Base-by-base conservation (phyloP, 1,140 invertebrate genomes). In the Trichonephila clavata region DNA sequence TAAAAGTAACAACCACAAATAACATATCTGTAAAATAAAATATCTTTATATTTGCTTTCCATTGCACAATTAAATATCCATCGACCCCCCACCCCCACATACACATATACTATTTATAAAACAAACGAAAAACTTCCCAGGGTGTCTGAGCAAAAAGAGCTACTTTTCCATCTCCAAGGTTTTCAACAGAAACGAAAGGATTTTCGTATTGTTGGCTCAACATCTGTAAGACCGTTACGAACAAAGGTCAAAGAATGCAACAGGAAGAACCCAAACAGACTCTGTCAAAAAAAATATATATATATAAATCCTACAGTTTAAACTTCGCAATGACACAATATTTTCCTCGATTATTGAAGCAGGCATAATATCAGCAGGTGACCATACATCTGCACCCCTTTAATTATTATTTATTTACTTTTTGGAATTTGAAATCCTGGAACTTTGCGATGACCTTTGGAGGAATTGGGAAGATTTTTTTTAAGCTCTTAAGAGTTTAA, bases 401-500 rank as follows among this genome's bases (percentile, higher is more conserved):
- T 77, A 77, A 77, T 39, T 77, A 27, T 39, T 32, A 77, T 32
- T 77, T 77, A 77, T 77, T 77, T 77, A 77, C 32, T 77, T 77
- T 32, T 77, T 77, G 16, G 24, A 39, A 77, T 77, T 77, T 27
- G 32, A 50, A 50, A 50, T 77, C 32, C 27, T 32, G 27, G 24
- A 68, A n/a, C 21, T 77, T 39, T 32, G 24, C 13, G 27, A 27
- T 32, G 32, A 16, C 18, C 32, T 39, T 68, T 24, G 65, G 10
- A 10, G 2, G 24, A 68, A 3, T 16, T 77, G 16, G 27, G 32
- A 27, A 77, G 27, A 18, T 77, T 32, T 77, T n/a, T 32, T 77
- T 68, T 68, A 68, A 32, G 24, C 27, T 18, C 32, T 32, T 77
- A 77, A 77, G 71, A 39, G 71, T 77, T 77, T 27, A 18, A 20